phyloP scores from a whole-genome alignment of 2,113 vertebrate species.

The Phoxinus phoxinus region DNA sequence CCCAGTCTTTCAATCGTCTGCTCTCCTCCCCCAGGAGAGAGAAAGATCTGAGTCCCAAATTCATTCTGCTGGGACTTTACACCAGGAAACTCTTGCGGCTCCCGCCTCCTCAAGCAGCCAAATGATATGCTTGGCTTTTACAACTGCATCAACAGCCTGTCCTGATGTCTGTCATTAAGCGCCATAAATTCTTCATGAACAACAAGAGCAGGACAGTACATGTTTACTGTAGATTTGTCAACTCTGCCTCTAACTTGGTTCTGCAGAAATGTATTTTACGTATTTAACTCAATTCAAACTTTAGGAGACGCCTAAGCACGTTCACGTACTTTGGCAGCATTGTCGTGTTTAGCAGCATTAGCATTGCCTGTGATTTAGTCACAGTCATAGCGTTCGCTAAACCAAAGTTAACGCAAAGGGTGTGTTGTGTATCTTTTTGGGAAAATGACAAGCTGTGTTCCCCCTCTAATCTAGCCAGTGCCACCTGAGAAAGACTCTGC shows the following conservation, averaged over 20 bases:
- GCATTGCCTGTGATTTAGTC: neutral
- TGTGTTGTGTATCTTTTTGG: neutral
- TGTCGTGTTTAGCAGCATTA: neutral
- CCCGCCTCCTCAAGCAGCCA: slow-evolving; percentile 1
- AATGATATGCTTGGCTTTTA: slow-evolving; percentile 35
- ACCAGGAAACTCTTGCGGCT: neutral
- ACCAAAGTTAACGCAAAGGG: neutral
- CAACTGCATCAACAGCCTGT: slow-evolving; percentile 11
- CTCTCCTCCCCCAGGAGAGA: neutral
- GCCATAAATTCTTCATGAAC: slow-evolving; percentile 2
- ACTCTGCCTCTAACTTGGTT: neutral
- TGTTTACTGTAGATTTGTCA: slow-evolving; percentile 32
- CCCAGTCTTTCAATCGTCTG: neutral
- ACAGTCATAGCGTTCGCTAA: neutral
- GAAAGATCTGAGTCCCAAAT: slow-evolving; percentile 29
- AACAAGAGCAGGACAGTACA: slow-evolving; percentile 22
- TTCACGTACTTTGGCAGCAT: neutral
- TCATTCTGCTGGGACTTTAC: slow-evolving; percentile 13
- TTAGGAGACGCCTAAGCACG: neutral
- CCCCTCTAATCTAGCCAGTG: slow-evolving; percentile 20
- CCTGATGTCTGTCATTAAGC: slow-evolving; percentile 29
- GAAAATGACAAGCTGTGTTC: slow-evolving; percentile 2
- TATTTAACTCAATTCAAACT: neutral
- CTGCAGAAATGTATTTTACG: slow-evolving; percentile 1
- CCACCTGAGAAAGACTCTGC: neutral